Evolutionary conservation across 2,797 vertebrate genomes (phyloP).

Genomic region (Trichosurus vulpecula): DNA sequence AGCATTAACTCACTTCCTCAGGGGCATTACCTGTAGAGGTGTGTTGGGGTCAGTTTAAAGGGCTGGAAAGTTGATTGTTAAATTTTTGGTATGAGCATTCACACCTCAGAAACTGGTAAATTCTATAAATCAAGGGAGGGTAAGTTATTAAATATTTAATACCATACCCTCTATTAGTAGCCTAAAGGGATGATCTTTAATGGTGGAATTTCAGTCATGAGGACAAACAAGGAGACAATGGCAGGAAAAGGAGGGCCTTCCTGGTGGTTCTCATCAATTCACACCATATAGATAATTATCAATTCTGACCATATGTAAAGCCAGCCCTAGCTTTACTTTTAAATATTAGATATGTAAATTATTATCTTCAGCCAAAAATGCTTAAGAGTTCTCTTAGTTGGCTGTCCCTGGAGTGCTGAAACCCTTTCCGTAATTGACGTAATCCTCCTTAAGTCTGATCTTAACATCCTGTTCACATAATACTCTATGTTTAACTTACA

Average conservation of each 20-base stretch:
- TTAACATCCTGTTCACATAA: background rate
- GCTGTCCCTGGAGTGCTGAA: background rate
- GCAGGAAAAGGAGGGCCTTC: background rate
- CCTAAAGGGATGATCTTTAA: background rate
- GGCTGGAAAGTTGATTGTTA: background rate
- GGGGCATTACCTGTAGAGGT: background rate
- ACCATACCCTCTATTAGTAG: background rate
- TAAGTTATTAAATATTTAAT: background rate
- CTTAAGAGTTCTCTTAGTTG: background rate
- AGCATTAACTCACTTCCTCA: background rate
- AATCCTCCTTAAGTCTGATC: background rate
- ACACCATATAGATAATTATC: background rate
- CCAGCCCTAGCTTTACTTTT: background rate
- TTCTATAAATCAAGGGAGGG: background rate
- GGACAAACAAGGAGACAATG: background rate
- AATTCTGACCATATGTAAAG: background rate
- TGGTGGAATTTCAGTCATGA: background rate
- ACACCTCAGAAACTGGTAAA: background rate
- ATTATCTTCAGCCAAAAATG: background rate
- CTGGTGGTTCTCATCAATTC: background rate
- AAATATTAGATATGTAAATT: background rate
- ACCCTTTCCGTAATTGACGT: background rate
- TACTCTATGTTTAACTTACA: background rate
- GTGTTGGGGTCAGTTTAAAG: background rate
- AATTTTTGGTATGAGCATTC: background rate